Conservation (phyloP, 2,888 invertebrate species). For the Perizoma affinitatum region DNA sequence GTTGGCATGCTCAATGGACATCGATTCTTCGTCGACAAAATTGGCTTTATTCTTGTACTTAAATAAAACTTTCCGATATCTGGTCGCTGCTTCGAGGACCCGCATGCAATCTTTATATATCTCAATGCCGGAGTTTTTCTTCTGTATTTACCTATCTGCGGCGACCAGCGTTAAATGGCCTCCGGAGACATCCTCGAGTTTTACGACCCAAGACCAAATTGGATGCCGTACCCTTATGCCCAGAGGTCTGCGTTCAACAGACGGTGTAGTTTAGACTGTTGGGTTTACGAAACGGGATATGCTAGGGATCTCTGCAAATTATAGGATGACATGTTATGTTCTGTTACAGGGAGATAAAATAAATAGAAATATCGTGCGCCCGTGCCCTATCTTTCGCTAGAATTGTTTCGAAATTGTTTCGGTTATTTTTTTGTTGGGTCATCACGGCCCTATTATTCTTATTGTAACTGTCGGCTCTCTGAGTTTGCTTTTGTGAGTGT, state of each 20-base stretch:
- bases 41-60: slow-evolving; percentile 4
- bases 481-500: slow-evolving; percentile 41
- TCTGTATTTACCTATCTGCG: slow-evolving; percentile 41
- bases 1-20: not conserved
- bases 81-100: slow-evolving; percentile 20
- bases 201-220: slow-evolving; percentile 40
- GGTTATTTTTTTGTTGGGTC: slow-evolving; percentile 36
- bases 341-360: slow-evolving; percentile 39
- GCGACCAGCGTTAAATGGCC: slow-evolving; percentile 42
- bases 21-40: slow-evolving; percentile 2
- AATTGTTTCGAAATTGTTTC: slow-evolving; percentile 32
- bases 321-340: slow-evolving; percentile 45
- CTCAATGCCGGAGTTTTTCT: slow-evolving; percentile 37
- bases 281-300: slow-evolving; percentile 36
- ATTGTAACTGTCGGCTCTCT: slow-evolving; percentile 39
- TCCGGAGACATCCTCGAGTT: slow-evolving; percentile 34
- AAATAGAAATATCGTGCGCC: slow-evolving; percentile 28
- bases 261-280: slow-evolving; percentile 34
- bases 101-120: slow-evolving; percentile 36
- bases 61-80: slow-evolving; percentile 13
- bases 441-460: slow-evolving; percentile 39
- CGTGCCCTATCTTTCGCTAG: slow-evolving; percentile 33
- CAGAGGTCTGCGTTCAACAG: slow-evolving; percentile 35
- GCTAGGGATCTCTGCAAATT: slow-evolving; percentile 41
- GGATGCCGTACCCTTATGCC: slow-evolving; percentile 33